phyloP scores from a whole-genome alignment of 2,888 invertebrate genomes.

The Melinaea menophilus region DNA sequence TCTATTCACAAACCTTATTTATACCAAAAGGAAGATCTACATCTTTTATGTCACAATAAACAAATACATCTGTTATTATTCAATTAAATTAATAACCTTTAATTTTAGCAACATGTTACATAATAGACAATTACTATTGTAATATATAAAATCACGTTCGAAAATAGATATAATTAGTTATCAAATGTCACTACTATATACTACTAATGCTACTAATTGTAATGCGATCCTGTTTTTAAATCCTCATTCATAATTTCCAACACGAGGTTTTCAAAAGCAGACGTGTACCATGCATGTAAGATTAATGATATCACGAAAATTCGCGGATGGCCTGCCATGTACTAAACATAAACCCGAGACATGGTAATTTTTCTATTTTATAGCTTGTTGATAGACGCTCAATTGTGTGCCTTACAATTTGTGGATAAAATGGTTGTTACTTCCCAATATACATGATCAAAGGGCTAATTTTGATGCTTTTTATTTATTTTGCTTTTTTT shows the following conservation, averaged over 20 bases:
- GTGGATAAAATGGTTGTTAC: constrained; percentile 1
- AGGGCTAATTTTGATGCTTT: not conserved
- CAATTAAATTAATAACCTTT: too few species aligned
- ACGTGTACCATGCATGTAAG: constrained; percentile 18
- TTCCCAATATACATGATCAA: not conserved
- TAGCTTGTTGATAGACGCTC: constrained; percentile 4
- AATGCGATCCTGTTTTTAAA: not conserved
- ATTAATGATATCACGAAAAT: constrained; percentile 19
- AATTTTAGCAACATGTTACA: too few species aligned
- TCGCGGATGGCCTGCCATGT: constrained; percentile 15
- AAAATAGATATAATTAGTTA: not conserved
- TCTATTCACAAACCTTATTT: too few species aligned
- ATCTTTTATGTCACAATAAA: too few species aligned
- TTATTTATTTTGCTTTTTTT: not conserved
- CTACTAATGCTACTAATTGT: not conserved
- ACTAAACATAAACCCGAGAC: constrained; percentile 7
- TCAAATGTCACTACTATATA: not conserved
- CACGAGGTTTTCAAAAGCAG: constrained; percentile 14
- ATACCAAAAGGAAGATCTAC: too few species aligned
- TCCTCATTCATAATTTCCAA: constrained; percentile 6
- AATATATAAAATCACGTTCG: too few species aligned
- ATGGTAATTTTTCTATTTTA: constrained; percentile 8
- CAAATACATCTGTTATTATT: too few species aligned
- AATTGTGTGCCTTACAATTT: constrained; percentile 4
- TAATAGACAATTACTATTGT: too few species aligned